These are phyloP conservation scores for Leptopilina clavipes DNA, from an alignment of 1,140 invertebrate species.

Conservation along the genomic window DNA sequence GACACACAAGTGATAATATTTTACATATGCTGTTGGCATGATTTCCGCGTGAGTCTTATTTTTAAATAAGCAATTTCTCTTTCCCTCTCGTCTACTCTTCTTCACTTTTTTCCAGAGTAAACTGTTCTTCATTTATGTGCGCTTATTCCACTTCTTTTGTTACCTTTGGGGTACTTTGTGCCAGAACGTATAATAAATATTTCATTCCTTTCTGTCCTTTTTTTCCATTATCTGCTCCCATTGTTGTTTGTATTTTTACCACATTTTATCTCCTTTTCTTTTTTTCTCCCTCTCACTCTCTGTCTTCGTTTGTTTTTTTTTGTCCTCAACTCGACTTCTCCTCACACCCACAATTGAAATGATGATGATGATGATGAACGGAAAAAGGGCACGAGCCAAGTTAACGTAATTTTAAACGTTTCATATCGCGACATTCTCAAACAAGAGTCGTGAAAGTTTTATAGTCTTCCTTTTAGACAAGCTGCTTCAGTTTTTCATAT, in stretches of 20 bases:
- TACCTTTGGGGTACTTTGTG: constrained; percentile 28
- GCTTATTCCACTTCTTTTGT: constrained; percentile 32
- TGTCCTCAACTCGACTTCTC: neutral
- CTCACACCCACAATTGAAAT: constrained; percentile 32
- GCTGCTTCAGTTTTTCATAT: neutral
- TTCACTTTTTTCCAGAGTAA: constrained; percentile 26
- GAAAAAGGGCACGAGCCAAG: constrained; percentile 25
- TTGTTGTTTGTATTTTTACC: constrained; percentile 25
- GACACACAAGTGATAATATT: constrained; percentile 32
- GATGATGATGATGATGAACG: too few relatives aligned
- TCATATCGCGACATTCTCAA: constrained; percentile 1
- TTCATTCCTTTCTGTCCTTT: neutral
- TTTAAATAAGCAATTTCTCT: constrained; percentile 33
- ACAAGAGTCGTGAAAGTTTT: constrained; percentile 28
- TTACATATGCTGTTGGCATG: constrained; percentile 33
- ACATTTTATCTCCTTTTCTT: constrained; percentile 16
- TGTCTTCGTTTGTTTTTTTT: neutral
- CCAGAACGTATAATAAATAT: constrained; percentile 32
- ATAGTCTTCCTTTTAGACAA: neutral
- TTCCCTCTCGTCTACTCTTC: neutral
- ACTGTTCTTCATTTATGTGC: constrained; percentile 29
- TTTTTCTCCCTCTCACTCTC: neutral
- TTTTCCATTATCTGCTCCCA: constrained; percentile 32
- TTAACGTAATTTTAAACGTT: constrained; percentile 27
- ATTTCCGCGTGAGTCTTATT: constrained; percentile 31